These are phyloP conservation scores for Eumacrocentrus americanus DNA, from an alignment of 2,888 invertebrate species.

Conservation along the genomic window DNA sequence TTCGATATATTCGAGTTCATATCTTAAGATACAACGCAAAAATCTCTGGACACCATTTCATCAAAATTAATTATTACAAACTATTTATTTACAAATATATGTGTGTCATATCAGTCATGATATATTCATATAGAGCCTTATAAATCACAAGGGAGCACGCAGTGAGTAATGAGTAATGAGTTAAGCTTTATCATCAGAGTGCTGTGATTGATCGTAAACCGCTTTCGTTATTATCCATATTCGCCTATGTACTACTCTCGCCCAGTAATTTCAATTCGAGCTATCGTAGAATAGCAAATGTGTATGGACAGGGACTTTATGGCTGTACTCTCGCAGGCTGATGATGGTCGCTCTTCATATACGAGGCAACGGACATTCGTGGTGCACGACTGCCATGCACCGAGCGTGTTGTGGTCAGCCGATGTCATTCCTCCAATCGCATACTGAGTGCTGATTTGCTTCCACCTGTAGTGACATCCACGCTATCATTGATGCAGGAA, in stretches of 20 bases:
- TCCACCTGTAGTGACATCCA: background rate
- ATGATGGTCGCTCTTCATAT: no score
- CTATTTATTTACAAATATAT: no score
- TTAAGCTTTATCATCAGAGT: conserved; percentile 5
- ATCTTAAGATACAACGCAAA: no score
- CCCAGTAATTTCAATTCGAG: conserved; percentile 11
- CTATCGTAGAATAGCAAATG: conserved; percentile 9
- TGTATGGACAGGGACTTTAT: conserved; percentile 1
- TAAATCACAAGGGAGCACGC: background rate
- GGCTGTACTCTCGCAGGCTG: background rate
- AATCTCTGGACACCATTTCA: no score
- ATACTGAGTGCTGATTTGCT: no score
- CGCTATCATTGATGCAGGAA: no score
- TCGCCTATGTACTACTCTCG: background rate
- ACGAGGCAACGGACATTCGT: conserved; percentile 5
- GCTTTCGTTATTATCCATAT: conserved; percentile 11
- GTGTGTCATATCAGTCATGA: no score
- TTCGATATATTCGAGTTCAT: no score
- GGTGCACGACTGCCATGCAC: conserved; percentile 8
- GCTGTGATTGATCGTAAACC: conserved; percentile 12
- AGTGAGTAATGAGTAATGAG: conserved; percentile 11
- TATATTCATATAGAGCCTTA: background rate
- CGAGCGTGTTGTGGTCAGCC: conserved; percentile 6
- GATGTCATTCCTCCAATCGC: conserved; percentile 13
- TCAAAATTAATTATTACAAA: no score